phyloP scores from a whole-genome alignment of 2,888 invertebrate species.

The Drepana falcataria region DNA sequence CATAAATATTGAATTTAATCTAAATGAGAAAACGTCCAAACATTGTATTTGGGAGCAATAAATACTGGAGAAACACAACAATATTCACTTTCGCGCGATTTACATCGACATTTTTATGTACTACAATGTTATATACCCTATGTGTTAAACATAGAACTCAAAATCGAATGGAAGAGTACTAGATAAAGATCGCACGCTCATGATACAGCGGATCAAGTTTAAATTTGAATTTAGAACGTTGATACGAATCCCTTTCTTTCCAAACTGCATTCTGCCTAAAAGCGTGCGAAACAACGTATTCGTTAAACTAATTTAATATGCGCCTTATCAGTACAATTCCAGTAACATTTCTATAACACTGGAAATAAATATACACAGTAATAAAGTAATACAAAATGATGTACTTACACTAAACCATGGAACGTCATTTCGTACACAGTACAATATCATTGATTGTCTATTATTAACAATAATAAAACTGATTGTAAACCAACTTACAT shows the following conservation, averaged over 20 bases:
- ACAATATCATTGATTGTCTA: slow-evolving; percentile 15
- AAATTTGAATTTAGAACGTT: too few species aligned
- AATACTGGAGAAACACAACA: neutral
- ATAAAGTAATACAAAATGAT: slow-evolving; percentile 33
- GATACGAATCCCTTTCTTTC: too few species aligned
- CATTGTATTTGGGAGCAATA: slow-evolving; percentile 12
- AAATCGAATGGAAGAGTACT: slow-evolving; percentile 10
- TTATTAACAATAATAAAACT: slow-evolving; percentile 28
- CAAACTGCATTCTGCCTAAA: too few species aligned
- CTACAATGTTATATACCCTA: too few species aligned
- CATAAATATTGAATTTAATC: slow-evolving; percentile 32
- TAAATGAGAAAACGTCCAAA: slow-evolving; percentile 51
- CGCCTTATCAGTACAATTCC: too few species aligned
- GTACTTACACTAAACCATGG: slow-evolving; percentile 28
- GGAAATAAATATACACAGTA: slow-evolving; percentile 34
- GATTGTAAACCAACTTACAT: slow-evolving; percentile 42
- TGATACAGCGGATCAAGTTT: too few species aligned
- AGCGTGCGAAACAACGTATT: too few species aligned
- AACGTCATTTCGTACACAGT: slow-evolving; percentile 15
- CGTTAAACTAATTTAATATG: slow-evolving; percentile 5
- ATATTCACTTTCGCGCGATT: neutral
- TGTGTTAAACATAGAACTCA: too few species aligned
- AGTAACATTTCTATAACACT: neutral
- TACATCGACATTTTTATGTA: too few species aligned
- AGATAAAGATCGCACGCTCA: too few species aligned